Base-by-base conservation (phyloP, 1,140 invertebrate genomes). In the Drosophila paulistorum region DNA sequence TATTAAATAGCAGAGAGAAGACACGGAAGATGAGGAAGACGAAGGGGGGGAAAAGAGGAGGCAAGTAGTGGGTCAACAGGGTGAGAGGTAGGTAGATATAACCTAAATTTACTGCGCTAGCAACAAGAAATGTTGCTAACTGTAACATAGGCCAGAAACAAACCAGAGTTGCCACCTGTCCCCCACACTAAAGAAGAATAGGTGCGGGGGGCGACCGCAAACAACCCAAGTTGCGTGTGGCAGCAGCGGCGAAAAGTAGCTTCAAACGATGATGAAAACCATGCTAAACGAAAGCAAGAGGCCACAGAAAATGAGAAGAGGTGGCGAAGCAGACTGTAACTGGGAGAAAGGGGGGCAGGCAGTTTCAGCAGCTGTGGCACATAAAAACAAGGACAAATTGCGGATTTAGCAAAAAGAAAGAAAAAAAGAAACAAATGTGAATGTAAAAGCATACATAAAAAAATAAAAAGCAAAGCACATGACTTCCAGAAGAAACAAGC, bases 381-480 rank as follows among this genome's bases (percentile, higher is more conserved):
- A 78, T 59, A 74, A 67, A 78, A 78, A 71, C 67, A 71, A 78
- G 72, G 68, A 78, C 75, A 75, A 75, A 78, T 65, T 74, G 72
- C 67, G 64, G 60, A 78, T 71, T 78, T 75, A 71, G 59, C 68
- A 70, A 74, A 63, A 55, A 74, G 14, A 48, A 45, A 23, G 17
- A 17, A 17, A 48, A 45, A 48, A 48, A 48, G 23, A 51, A 51
- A 23, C 17, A 51, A 74, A 77, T 77, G 75, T 74, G 71, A 77
- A 69, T 66, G 74, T 77, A 65, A 74, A 77, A 77, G 62, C 65
- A 51, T 57, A 74, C 65, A 72, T 17, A 73, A 39, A 51, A 17
- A 68, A 66, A 68, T 57, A 74, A 66, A 67, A 67, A 58, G 63
- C 61, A 63, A 71, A 71, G 58, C 72, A 71, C 57, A 65, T 60